These are phyloP conservation scores for Eleginops maclovinus DNA, from an alignment of 2,113 vertebrate species.

Conservation along the genomic window DNA sequence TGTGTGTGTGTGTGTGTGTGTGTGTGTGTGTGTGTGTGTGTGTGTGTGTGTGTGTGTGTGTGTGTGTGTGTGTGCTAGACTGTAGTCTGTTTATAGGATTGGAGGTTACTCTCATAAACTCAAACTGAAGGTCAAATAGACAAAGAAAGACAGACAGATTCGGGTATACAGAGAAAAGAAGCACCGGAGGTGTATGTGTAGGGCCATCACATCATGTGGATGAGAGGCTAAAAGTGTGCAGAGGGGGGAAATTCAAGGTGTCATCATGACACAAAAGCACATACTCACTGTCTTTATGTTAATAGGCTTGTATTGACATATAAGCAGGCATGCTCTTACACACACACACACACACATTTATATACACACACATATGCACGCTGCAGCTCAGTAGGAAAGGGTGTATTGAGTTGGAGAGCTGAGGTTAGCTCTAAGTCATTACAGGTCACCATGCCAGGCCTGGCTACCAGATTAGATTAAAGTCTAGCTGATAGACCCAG, in stretches of 20 bases:
- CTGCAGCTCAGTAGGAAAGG: slow-evolving; percentile 47
- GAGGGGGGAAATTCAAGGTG: slow-evolving; percentile 33
- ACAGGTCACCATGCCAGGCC: slow-evolving; percentile 73
- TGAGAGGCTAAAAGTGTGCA: background rate
- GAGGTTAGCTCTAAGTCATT: slow-evolving; percentile 81
- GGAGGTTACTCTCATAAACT: slow-evolving; percentile 73
- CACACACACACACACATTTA: slow-evolving; percentile 18
- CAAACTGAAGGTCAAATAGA: slow-evolving; percentile 73
- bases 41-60: background rate
- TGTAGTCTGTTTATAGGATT: slow-evolving; percentile 72
- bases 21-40: background rate
- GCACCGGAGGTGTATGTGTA: background rate
- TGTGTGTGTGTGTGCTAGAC: background rate
- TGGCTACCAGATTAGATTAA: slow-evolving; percentile 79
- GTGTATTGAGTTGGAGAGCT: slow-evolving; percentile 75
- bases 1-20: background rate
- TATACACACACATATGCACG: slow-evolving; percentile 26
- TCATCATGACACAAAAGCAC: slow-evolving; percentile 21
- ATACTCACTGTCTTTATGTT: slow-evolving; percentile 43
- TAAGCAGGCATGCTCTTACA: slow-evolving; percentile 21
- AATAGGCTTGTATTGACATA: slow-evolving; percentile 49
- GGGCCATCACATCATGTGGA: too few relatives aligned
- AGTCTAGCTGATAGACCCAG: slow-evolving; percentile 72
- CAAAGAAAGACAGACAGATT: slow-evolving; percentile 47
- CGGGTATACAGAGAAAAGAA: background rate